Conservation (phyloP, 2,113 vertebrate genomes). For the Xiphophorus couchianus region DNA sequence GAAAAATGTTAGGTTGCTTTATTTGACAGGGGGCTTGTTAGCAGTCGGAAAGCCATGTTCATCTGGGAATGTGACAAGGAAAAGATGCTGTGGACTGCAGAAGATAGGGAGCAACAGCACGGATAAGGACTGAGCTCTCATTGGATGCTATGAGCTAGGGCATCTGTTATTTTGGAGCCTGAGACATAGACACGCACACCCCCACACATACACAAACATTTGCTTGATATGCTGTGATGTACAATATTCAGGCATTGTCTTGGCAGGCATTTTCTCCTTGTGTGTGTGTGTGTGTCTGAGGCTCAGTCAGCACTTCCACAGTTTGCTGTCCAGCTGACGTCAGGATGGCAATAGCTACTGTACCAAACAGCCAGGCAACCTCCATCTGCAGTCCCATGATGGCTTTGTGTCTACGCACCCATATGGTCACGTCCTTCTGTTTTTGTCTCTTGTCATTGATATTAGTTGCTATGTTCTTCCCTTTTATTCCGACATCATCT, state of each 20-base stretch:
- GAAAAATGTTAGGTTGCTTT: constrained; percentile 52
- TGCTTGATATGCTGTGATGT: constrained; percentile 64
- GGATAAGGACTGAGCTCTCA: constrained; percentile 21
- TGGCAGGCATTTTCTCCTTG: constrained; percentile 59
- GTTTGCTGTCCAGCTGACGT: constrained; percentile 68
- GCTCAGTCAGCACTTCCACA: constrained; percentile 71
- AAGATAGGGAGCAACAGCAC: constrained; percentile 29
- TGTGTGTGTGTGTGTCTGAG: constrained; percentile 33
- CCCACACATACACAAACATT: constrained; percentile 34
- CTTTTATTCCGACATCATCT: constrained; percentile 18
- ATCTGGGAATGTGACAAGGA: constrained; percentile 22
- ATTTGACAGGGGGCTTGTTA: constrained; percentile 54
- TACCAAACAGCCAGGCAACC: constrained; percentile 51
- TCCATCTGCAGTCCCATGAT: constrained; percentile 30
- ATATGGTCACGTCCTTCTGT: constrained; percentile 20
- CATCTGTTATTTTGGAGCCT: constrained; percentile 46
- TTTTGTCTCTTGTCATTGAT: constrained; percentile 15
- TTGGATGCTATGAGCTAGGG: constrained; percentile 44
- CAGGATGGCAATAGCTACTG: constrained; percentile 59
- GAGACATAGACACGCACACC: constrained; percentile 14
- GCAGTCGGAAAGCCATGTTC: constrained; percentile 29
- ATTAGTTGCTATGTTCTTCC: constrained; percentile 13
- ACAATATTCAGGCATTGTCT: constrained; percentile 65
- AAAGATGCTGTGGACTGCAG: constrained; percentile 28
- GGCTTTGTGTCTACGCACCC: constrained; percentile 33